Percentiles rank a stretch among this genome's conserved stretches.
phyloP scores from a whole-genome alignment of 2,888 invertebrate species.

The Xylota segnis region DNA sequence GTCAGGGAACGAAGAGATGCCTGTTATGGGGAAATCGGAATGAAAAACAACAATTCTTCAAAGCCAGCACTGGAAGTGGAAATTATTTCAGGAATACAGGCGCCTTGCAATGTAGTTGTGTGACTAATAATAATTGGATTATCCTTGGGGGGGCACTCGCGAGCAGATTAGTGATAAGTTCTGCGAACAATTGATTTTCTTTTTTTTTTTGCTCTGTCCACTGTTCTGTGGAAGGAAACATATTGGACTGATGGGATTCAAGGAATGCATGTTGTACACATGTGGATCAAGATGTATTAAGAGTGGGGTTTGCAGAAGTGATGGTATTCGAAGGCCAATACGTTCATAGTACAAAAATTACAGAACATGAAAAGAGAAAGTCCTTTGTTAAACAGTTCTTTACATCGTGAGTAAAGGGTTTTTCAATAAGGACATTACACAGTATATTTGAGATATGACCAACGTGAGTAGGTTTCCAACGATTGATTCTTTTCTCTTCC shows the following conservation, averaged over 20 bases:
- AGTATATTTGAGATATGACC: no score
- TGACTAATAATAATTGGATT: conserved; percentile 71
- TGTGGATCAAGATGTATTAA: background rate
- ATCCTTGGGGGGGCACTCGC: conserved; percentile 62
- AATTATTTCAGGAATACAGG: conserved; percentile 59
- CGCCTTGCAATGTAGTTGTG: conserved; percentile 32
- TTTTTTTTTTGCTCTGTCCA: no score
- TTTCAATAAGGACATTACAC: no score
- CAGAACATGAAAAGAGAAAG: no score
- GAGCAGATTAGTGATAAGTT: conserved; percentile 56
- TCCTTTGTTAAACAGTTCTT: no score
- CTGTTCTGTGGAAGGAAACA: background rate
- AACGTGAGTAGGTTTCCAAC: no score
- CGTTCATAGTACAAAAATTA: no score
- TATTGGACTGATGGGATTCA: background rate
- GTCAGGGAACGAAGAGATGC: conserved; percentile 43
- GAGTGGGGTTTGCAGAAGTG: no score
- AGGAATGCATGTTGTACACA: no score
- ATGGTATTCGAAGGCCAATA: no score
- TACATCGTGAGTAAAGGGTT: no score
- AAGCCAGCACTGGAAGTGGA: conserved; percentile 30
- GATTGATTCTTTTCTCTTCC: no score
- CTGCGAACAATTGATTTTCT: conserved; percentile 46
- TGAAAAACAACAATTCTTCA: conserved; percentile 49
- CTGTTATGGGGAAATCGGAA: conserved; percentile 25